These are phyloP conservation scores for Eupsittula cactorum DNA, from an alignment of 2,113 vertebrate genomes.

Conservation along the genomic window DNA sequence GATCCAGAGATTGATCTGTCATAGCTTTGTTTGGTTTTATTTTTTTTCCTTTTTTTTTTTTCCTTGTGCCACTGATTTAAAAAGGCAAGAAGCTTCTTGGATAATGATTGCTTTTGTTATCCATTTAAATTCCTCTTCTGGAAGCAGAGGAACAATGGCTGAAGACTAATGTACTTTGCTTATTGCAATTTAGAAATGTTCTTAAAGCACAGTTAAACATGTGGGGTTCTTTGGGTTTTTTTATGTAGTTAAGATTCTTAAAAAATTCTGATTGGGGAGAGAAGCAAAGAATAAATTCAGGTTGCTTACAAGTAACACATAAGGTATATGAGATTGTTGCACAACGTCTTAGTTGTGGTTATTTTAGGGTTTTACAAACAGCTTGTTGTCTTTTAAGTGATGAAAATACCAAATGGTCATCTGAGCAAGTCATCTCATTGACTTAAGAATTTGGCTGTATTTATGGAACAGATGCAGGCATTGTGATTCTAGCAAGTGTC, in stretches of 20 bases:
- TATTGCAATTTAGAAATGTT: not conserved
- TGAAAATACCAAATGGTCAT: not conserved
- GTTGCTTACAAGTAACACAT: not conserved
- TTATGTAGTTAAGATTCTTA: not conserved
- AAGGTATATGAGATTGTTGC: not conserved
- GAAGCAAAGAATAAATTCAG: not conserved
- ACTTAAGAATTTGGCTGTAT: not conserved
- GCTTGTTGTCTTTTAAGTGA: not conserved
- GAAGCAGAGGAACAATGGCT: not conserved
- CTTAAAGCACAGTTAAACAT: not conserved
- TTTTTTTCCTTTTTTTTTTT: not conserved
- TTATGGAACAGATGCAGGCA: slow-evolving; percentile 14
- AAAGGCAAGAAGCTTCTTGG: not conserved
- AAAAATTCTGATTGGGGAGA: not conserved
- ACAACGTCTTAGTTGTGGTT: not conserved
- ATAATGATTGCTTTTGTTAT: not conserved
- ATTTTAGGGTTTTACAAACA: not conserved
- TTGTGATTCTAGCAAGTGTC: slow-evolving; percentile 15
- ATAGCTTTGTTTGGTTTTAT: not conserved
- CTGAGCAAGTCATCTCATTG: not conserved
- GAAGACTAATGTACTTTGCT: not conserved
- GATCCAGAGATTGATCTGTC: not conserved
- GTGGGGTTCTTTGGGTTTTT: not conserved
- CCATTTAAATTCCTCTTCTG: not conserved
- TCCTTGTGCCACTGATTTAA: not conserved